phyloP scores from a whole-genome alignment of 2,888 invertebrate genomes.

The Pogonocherus hispidulus region DNA sequence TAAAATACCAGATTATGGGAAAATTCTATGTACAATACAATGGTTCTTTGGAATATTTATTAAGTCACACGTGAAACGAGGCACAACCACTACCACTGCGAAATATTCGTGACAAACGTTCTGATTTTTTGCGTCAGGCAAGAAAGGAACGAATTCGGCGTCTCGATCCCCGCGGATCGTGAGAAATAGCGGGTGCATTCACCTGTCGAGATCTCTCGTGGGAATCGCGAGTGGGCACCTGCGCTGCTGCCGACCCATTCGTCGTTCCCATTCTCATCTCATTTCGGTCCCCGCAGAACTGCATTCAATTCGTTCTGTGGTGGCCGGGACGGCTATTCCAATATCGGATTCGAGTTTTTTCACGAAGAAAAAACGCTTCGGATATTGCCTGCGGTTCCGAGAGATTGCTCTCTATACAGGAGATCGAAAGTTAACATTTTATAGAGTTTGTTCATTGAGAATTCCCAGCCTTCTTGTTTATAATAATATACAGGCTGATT shows the following conservation, averaged over 20 bases:
- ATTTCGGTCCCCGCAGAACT: conserved; percentile 2
- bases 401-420: neutral
- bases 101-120: neutral
- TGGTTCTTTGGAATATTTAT: no score
- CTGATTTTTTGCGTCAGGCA: neutral
- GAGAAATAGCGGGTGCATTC: conserved; percentile 53
- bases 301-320: conserved; percentile 26
- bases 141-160: neutral
- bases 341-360: neutral
- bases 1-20: no score
- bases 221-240: conserved; percentile 49
- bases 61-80: neutral
- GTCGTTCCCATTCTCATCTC: conserved; percentile 34
- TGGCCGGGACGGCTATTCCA: neutral
- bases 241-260: conserved; percentile 36
- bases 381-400: neutral
- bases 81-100: neutral
- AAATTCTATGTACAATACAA: no score
- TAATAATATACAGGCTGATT: no score
- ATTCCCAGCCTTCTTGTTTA: no score
- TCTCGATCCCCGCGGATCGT: conserved; percentile 45
- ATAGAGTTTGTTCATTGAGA: no score
- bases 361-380: neutral
- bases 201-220: conserved; percentile 55
- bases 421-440: neutral